A percentile compares a stretch with the other conserved stretches of the same genome.
Conservation (phyloP, 2,113 vertebrate genomes). For the Microtus ochrogaster region DNA sequence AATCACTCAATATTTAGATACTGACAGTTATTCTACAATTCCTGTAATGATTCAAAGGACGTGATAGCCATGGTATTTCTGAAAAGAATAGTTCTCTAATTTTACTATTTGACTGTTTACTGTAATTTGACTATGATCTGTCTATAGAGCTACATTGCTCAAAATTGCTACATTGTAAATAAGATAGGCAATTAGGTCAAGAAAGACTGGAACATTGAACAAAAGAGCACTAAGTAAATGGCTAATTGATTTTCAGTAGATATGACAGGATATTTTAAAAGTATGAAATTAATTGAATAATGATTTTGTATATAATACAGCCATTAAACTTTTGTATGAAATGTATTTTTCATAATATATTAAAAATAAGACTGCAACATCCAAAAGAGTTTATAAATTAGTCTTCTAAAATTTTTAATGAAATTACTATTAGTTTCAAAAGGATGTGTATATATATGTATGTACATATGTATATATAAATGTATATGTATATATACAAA, state of each 20-base stretch:
- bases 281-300: not conserved
- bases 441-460: not conserved
- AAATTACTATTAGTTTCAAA: not conserved
- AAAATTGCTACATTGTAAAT: not conserved
- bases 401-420: not conserved
- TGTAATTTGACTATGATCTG: not conserved
- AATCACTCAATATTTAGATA: not conserved
- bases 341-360: not conserved
- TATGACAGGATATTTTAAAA: not conserved
- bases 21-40: not conserved
- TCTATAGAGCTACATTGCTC: not conserved
- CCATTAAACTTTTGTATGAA: conserved; percentile 9
- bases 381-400: not conserved
- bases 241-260: not conserved
- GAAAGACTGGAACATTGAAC: not conserved
- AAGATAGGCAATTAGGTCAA: conserved; percentile 1
- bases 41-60: not conserved
- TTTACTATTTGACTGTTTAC: not conserved
- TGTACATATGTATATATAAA: not conserved
- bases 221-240: not conserved
- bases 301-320: not conserved
- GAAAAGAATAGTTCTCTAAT: not conserved
- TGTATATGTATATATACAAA: not conserved
- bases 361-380: not conserved
- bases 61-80: not conserved